phyloP scores from a whole-genome alignment of 2,797 vertebrate species.

The Sitta carolinensis region DNA sequence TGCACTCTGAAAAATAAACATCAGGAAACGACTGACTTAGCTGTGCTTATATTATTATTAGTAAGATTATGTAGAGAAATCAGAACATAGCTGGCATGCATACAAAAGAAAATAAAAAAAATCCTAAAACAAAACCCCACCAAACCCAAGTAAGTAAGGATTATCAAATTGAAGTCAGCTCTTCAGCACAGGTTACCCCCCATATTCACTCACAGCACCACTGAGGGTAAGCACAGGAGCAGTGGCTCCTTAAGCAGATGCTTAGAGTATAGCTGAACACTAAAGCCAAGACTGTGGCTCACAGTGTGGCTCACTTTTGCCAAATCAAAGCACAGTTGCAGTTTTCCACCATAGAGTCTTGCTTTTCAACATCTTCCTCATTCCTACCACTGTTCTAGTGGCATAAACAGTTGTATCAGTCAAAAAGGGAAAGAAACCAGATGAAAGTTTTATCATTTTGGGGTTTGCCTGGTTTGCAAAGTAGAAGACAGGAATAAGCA shows the following conservation, averaged over 20 bases:
- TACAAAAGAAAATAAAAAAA: background rate
- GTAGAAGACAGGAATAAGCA: background rate
- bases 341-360: background rate
- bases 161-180: background rate
- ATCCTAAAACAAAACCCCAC: accelerated
- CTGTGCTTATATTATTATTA: background rate
- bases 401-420: background rate
- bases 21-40: background rate
- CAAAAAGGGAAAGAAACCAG: background rate
- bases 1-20: background rate
- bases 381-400: background rate
- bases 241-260: background rate
- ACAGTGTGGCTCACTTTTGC: background rate
- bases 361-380: background rate
- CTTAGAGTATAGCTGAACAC: background rate
- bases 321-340: background rate
- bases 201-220: background rate
- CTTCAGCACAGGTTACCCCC: background rate
- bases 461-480: background rate
- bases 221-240: background rate
- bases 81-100: background rate
- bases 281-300: background rate
- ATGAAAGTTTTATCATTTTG: background rate
- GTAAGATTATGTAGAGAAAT: background rate
- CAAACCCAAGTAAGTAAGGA: background rate